Conservation (phyloP, 2,113 vertebrate species). For the Alligator mississippiensis region DNA sequence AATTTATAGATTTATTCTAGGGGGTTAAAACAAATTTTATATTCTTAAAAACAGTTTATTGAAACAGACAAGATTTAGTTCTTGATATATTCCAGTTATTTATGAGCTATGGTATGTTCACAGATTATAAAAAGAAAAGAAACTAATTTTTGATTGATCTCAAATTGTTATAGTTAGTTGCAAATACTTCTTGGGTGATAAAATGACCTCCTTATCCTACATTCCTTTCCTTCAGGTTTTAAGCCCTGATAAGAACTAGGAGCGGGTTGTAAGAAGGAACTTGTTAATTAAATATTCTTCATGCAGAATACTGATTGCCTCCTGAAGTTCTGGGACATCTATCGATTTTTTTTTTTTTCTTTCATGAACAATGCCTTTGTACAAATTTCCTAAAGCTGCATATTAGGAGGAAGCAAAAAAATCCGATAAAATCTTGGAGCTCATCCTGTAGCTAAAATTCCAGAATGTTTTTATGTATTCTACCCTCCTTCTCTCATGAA, state of each 20-base stretch:
- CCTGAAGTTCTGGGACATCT: background rate
- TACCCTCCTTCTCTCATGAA: slow-evolving; percentile 24
- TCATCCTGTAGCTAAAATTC: fast-evolving
- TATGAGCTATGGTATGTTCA: background rate
- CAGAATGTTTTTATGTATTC: background rate
- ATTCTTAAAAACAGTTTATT: background rate
- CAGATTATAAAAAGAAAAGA: background rate
- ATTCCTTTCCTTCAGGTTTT: background rate
- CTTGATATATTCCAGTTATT: background rate
- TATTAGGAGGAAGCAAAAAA: background rate
- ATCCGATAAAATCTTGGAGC: background rate
- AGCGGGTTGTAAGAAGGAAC: background rate
- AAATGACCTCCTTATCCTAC: background rate
- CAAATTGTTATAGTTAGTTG: background rate
- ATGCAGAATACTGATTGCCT: background rate
- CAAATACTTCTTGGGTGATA: background rate
- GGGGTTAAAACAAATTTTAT: slow-evolving; percentile 12
- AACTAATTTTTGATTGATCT: background rate
- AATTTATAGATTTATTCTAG: background rate
- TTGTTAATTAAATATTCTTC: background rate
- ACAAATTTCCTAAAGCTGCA: background rate
- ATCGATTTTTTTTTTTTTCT: background rate
- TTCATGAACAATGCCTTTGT: background rate
- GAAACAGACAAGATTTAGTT: background rate
- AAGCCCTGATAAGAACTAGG: background rate